A percentile compares a stretch with the other conserved stretches of the same genome.
Conservation (phyloP, 23 tunicate species). For the Styela plicata region DNA sequence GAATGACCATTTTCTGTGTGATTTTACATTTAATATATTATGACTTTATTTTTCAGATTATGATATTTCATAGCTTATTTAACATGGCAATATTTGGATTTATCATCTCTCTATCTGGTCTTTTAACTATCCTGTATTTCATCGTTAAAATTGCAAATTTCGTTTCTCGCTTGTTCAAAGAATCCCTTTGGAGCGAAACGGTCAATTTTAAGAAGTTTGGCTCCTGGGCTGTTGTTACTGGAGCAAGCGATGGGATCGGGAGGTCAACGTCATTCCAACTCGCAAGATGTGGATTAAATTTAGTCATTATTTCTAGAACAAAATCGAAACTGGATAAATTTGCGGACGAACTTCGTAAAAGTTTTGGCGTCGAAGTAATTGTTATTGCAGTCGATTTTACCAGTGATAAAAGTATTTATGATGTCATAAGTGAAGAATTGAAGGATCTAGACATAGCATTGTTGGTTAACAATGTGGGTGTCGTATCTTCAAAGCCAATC, state of each 20-base stretch:
- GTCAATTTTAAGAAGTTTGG: slow-evolving; percentile 18
- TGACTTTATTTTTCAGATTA: too few species aligned
- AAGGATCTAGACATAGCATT: slow-evolving; percentile 9
- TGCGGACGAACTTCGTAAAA: not conserved
- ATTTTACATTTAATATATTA: too few species aligned
- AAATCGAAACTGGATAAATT: slow-evolving; percentile 9
- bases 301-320: not conserved
- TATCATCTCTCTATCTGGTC: not conserved
- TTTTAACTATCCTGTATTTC: not conserved
- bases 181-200: slow-evolving; percentile 10
- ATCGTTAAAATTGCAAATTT: not conserved
- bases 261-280: slow-evolving; percentile 4
- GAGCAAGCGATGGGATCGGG: slow-evolving; percentile 28
- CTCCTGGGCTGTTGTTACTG: slow-evolving; percentile 26
- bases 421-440: slow-evolving; percentile 10
- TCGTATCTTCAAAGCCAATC: not conserved
- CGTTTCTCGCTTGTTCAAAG: not conserved
- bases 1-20: too few species aligned
- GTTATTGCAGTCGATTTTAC: slow-evolving; percentile 21
- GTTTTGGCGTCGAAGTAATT: not conserved
- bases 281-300: slow-evolving; percentile 4
- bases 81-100: too few species aligned
- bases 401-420: slow-evolving; percentile 16
- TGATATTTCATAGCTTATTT: too few species aligned
- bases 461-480: slow-evolving; percentile 33